Evolutionary conservation across 1,140 invertebrate genomes (phyloP).

Genomic region (Papilio glaucus): DNA sequence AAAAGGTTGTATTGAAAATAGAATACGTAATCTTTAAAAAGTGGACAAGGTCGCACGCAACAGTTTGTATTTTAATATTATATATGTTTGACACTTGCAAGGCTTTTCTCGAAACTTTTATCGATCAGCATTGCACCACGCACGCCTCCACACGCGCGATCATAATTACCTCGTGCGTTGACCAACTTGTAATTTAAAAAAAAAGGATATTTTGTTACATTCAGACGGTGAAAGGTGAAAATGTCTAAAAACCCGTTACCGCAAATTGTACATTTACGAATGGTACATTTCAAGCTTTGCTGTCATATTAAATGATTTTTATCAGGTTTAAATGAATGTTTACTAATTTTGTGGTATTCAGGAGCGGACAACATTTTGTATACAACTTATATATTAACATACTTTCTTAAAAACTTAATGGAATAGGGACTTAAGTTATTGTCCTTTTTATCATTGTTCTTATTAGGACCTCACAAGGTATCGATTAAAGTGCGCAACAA

Average conservation of each 20-base stretch:
- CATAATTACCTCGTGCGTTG: slow-evolving; percentile 4
- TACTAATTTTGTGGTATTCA: neutral
- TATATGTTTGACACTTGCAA: neutral
- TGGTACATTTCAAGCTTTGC: slow-evolving; percentile 7
- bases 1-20: too few species aligned
- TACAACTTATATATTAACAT: too few species aligned
- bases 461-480: too few species aligned
- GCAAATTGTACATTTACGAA: slow-evolving; percentile 16
- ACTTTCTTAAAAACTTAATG: too few species aligned
- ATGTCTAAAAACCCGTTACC: slow-evolving; percentile 11
- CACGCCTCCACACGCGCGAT: neutral
- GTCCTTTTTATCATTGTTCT: too few species aligned
- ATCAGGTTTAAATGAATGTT: slow-evolving; percentile 7
- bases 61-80: neutral
- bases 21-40: too few species aligned
- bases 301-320: slow-evolving; percentile 11
- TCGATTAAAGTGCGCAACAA: too few species aligned
- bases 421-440: too few species aligned
- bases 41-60: too few species aligned
- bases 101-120: neutral
- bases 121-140: neutral
- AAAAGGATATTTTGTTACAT: slow-evolving; percentile 20
- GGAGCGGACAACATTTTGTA: neutral
- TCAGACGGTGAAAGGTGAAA: slow-evolving; percentile 15
- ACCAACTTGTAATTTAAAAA: neutral